Evolutionary conservation across 2,797 vertebrate genomes (phyloP).

Genomic region (Astyanax mexicanus): DNA sequence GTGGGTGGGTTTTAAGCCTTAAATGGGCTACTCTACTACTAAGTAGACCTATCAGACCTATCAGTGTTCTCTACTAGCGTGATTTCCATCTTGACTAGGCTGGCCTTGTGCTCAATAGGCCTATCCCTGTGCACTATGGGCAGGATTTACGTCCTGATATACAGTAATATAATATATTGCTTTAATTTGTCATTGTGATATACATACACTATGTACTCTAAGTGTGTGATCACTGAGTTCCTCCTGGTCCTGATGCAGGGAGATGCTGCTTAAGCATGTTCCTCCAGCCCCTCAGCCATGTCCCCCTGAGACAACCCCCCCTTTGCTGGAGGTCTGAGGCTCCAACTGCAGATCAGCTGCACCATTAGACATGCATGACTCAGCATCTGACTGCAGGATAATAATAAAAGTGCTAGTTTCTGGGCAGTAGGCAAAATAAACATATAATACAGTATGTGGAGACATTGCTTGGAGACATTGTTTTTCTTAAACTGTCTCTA

Average conservation of each 20-base stretch:
- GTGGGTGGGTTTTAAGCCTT: too few species aligned
- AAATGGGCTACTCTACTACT: too few species aligned
- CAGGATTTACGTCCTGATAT: too few species aligned
- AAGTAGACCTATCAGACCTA: too few species aligned
- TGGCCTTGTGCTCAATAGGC: too few species aligned
- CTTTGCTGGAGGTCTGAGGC: conserved; percentile 29
- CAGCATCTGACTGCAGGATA: conserved; percentile 45
- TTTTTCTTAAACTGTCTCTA: too few species aligned
- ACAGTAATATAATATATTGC: too few species aligned
- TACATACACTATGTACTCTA: background rate
- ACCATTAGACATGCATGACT: conserved; percentile 55
- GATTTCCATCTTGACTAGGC: too few species aligned
- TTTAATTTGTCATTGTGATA: background rate
- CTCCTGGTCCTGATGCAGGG: conserved; percentile 25
- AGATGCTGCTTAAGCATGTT: conserved; percentile 46
- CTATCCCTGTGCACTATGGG: too few species aligned
- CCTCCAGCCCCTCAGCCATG: background rate
- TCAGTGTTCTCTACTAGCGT: too few species aligned
- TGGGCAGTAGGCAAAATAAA: conserved; percentile 25
- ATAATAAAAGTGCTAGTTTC: conserved; percentile 34
- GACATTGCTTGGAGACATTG: too few species aligned
- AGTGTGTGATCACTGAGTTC: conserved; percentile 8
- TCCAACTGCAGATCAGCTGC: conserved; percentile 30
- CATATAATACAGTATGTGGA: too few species aligned
- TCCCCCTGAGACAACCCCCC: conserved; percentile 20